Base-by-base conservation (phyloP, 2,888 invertebrate genomes). In the Gastracanthus pulcherrimus region DNA sequence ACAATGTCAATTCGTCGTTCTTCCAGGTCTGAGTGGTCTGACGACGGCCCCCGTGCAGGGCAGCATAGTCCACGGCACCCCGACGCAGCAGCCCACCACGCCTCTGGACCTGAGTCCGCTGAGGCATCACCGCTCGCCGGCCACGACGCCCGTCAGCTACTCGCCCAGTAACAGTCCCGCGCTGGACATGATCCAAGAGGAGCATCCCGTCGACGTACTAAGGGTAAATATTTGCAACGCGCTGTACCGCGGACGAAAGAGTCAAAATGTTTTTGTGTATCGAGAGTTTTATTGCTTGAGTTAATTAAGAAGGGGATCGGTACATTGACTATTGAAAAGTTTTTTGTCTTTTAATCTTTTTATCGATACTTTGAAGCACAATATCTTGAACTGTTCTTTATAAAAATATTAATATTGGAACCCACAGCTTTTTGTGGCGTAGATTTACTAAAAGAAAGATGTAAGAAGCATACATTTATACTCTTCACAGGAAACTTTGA, bases 171-270 rank as follows among this genome's bases (percentile, higher is more conserved):
- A 91, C 0, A 95, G 95, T 80, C 95, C 95, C 0, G 93, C 94
- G 4, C 89, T 97, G 78, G 96, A 96, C 88, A 96, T 96, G 94
- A 97, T 96, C 67, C 96, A 95, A 90, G 95, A 95, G 88, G 95
- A 95, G 89, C 94, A 95, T 83, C 94, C 94, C 69, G 89, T 91
- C 19, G 91, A 91, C 80, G 86, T 91, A 83, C 85, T 89, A 76
- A 88, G 91, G 87, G 91, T 91, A 86, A 86, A 86, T 86, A 75
- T 66, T 34, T 51, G 23, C 19, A n/a, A 55, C 26, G 23, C 7
- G 11, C 11, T 26, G 11, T 11, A 5, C 11, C 13, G 26, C 11
- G 23, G 26, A 23, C 9, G 51, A 0, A 6, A n/a, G 6, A 45
- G n/a, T 11, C 13, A 45, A 3, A n/a, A 45, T 48, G n/a, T n/a